These are phyloP conservation scores for Pachypanchax playfairii DNA, from an alignment of 2,113 vertebrate genomes.

Conservation along the genomic window DNA sequence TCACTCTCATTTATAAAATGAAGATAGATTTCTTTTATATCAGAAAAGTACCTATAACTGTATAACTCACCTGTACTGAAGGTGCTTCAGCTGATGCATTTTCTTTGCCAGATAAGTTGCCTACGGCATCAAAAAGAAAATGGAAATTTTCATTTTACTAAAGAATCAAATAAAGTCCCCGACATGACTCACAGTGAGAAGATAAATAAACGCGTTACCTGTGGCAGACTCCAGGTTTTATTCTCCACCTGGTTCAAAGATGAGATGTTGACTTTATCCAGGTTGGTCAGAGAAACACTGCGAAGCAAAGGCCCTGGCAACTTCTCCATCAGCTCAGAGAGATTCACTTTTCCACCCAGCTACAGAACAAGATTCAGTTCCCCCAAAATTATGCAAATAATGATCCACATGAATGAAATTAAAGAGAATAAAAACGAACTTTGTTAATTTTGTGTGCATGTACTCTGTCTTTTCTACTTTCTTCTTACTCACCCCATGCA, in stretches of 20 bases:
- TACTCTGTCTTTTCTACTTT: neutral
- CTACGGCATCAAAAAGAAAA: constrained; percentile 40
- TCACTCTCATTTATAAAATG: neutral
- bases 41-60: neutral
- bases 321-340: constrained; percentile 55
- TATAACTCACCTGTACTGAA: constrained; percentile 40
- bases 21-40: neutral
- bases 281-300: constrained; percentile 49
- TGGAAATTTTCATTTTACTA: too few relatives aligned
- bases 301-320: constrained; percentile 47
- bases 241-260: constrained; percentile 58
- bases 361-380: too few relatives aligned
- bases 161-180: too few relatives aligned
- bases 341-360: constrained; percentile 40
- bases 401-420: neutral
- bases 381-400: neutral
- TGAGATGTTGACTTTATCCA: constrained; percentile 56
- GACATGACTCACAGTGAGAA: too few relatives aligned
- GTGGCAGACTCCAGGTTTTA: constrained; percentile 59
- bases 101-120: constrained; percentile 60
- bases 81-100: constrained; percentile 18
- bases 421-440: neutral
- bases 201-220: constrained; percentile 56
- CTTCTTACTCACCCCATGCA: constrained; percentile 66
- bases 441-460: neutral